Evolutionary conservation across 1,140 invertebrate genomes (phyloP).

Genomic region (Nautilus pompilius): DNA sequence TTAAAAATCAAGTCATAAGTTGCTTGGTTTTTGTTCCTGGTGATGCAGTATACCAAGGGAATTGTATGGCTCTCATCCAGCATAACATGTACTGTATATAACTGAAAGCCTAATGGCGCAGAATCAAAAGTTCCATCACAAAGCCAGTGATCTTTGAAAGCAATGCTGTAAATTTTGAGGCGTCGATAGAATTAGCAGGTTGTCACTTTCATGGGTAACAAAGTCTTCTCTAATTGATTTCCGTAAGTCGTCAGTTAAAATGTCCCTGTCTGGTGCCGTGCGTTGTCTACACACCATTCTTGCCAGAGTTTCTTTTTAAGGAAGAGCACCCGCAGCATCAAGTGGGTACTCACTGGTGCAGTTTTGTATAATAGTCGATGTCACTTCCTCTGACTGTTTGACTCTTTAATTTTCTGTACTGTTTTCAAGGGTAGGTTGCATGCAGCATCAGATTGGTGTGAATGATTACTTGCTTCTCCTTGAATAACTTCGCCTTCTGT

Average conservation of each 20-base stretch:
- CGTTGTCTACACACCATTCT: background rate
- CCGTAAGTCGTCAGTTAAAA: background rate
- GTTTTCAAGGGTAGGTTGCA: background rate
- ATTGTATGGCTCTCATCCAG: background rate
- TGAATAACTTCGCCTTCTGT: background rate
- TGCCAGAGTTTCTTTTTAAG: background rate
- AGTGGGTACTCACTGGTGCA: background rate
- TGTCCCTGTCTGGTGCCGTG: background rate
- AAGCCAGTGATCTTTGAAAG: background rate
- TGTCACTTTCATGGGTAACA: slow-evolving; percentile 1
- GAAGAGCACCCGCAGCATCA: slow-evolving; percentile 1
- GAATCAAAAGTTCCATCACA: background rate
- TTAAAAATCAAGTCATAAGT: slow-evolving; percentile 4
- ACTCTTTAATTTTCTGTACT: background rate
- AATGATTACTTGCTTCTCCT: background rate
- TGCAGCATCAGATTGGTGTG: background rate
- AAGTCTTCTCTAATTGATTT: background rate
- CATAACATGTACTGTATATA: background rate
- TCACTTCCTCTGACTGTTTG: background rate
- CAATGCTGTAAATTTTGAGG: background rate
- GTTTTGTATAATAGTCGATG: slow-evolving; percentile 1
- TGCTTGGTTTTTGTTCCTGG: background rate
- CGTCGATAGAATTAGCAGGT: background rate
- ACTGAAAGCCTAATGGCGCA: background rate
- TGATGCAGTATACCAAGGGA: background rate